Evolutionary conservation across 1,140 invertebrate genomes (phyloP).

Genomic region (Neodiprion virginianus): DNA sequence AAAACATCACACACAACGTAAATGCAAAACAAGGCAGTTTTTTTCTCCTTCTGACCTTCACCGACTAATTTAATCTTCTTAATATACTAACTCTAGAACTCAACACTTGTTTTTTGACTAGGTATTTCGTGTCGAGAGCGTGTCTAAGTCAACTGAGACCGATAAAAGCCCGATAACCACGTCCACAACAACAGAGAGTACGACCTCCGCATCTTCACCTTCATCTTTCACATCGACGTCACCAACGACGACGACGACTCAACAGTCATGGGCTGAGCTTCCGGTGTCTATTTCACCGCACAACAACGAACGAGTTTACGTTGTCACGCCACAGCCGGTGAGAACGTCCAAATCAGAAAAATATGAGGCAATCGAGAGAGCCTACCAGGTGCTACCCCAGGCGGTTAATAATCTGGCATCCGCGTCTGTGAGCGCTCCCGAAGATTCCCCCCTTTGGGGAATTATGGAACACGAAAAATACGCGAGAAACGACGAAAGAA

Average conservation of each 20-base stretch:
- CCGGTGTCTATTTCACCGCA: slow-evolving; percentile 73
- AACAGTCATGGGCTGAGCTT: slow-evolving; percentile 66
- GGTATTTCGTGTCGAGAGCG: not conserved
- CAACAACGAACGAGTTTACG: slow-evolving; percentile 79
- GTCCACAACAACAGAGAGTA: slow-evolving; percentile 41
- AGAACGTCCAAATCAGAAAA: slow-evolving; percentile 4
- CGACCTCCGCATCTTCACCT: slow-evolving; percentile 33
- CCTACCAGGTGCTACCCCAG: slow-evolving; percentile 57
- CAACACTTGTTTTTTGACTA: not conserved
- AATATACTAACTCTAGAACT: too few relatives aligned
- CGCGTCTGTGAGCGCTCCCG: slow-evolving; percentile 47
- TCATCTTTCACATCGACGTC: slow-evolving; percentile 14
- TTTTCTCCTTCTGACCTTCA: too few relatives aligned
- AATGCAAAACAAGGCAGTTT: too few relatives aligned
- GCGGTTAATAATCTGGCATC: slow-evolving; percentile 58
- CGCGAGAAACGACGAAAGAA: slow-evolving; percentile 29
- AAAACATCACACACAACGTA: too few relatives aligned
- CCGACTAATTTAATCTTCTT: not conserved
- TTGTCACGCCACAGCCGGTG: slow-evolving; percentile 74
- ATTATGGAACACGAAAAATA: slow-evolving; percentile 59
- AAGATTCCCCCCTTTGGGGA: slow-evolving; percentile 52
- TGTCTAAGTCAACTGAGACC: not conserved
- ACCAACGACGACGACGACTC: slow-evolving; percentile 2
- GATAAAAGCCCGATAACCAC: not conserved
- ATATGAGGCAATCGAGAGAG: slow-evolving; percentile 49